phyloP scores from a whole-genome alignment of 2,113 vertebrate genomes.

The Cebus imitator region DNA sequence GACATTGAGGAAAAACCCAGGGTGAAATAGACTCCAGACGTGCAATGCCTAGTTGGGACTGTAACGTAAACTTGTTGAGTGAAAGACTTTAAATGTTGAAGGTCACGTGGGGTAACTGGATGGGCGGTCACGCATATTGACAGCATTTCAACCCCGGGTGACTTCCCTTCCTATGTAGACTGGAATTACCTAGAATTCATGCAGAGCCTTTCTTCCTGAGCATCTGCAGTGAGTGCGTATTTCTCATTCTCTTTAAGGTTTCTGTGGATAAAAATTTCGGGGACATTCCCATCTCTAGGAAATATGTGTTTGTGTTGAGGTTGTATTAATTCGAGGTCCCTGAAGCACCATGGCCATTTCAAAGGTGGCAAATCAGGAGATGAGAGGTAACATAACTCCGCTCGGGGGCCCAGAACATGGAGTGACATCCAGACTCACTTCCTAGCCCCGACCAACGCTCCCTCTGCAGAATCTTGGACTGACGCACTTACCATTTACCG shows the following conservation, averaged over 20 bases:
- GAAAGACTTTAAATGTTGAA: not conserved
- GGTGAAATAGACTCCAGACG: no score
- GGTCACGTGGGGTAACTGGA: fast-evolving
- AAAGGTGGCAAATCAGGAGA: not conserved
- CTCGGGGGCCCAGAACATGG: not conserved
- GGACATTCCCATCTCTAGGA: not conserved
- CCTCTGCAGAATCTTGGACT: fast-evolving
- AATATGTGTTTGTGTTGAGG: not conserved
- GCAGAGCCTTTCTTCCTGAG: not conserved
- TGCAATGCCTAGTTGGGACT: not conserved
- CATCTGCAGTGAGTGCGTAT: fast-evolving
- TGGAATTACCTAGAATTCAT: not conserved
- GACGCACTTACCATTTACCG: not conserved
- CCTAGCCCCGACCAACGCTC: fast-evolving
- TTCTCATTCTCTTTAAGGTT: not conserved
- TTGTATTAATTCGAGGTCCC: not conserved
- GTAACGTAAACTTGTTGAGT: not conserved
- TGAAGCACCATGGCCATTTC: not conserved
- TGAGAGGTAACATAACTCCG: not conserved
- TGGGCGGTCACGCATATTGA: fast-evolving
- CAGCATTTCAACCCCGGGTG: not conserved
- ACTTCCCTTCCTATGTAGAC: not conserved
- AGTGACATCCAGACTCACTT: not conserved
- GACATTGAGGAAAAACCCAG: not conserved
- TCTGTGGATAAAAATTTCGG: no score